Percentiles rank a stretch among this genome's conserved stretches.
Evolutionary conservation across 2,888 invertebrate species (phyloP).

Genomic region (Clunio marinus): DNA sequence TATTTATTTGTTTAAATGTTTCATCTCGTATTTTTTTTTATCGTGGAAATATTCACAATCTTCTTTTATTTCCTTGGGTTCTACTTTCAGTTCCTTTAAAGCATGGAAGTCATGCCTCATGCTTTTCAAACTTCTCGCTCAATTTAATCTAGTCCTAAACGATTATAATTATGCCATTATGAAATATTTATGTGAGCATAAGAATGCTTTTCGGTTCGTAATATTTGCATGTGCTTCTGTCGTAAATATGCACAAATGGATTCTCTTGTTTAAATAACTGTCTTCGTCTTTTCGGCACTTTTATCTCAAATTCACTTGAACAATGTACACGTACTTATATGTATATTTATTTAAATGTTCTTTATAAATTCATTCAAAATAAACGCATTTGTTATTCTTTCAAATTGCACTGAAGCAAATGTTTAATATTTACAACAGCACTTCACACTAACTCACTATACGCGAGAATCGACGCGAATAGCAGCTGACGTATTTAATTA

Average conservation of each 20-base stretch:
- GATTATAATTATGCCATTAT: constrained; percentile 5
- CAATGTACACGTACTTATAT: too few relatives aligned
- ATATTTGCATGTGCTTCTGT: too few relatives aligned
- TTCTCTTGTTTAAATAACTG: too few relatives aligned
- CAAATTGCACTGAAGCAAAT: background rate
- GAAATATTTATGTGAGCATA: too few relatives aligned
- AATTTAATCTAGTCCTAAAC: background rate
- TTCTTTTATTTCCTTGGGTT: background rate
- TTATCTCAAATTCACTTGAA: too few relatives aligned
- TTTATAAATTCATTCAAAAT: too few relatives aligned
- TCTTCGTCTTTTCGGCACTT: too few relatives aligned
- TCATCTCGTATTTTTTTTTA: background rate
- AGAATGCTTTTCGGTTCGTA: too few relatives aligned
- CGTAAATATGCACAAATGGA: too few relatives aligned
- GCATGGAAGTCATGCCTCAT: background rate
- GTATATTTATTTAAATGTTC: too few relatives aligned
- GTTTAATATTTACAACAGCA: background rate
- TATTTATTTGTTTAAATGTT: constrained; percentile 9
- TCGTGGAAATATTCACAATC: background rate
- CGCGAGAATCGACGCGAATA: constrained; percentile 3
- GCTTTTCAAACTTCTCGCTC: constrained; percentile 7
- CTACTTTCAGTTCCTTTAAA: background rate
- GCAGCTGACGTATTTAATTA: background rate
- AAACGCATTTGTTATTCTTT: background rate
- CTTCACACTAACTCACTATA: constrained; percentile 13